Evolutionary conservation across 2,888 invertebrate genomes (phyloP), one percentile per base, ranked within the genome.

Genomic region (Spodoptera picta): DNA sequence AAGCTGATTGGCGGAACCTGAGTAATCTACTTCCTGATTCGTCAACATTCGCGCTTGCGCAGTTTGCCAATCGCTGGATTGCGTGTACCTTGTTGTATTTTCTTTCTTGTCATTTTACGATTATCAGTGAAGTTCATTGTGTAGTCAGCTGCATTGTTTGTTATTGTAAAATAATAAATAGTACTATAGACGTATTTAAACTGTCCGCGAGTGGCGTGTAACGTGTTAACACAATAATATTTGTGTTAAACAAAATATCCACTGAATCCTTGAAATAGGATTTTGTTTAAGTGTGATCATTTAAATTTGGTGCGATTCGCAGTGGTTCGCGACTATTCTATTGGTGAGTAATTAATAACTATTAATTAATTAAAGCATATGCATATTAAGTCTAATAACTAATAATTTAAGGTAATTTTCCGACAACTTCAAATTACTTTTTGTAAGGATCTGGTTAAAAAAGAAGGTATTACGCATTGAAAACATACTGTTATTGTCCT

Each of bases 131-230:
- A 58, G 50, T 49, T 12, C 12, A 47, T 64, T 69, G 60, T 63
- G 62, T 14, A 54, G 60, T 69, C 58, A 60, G 72, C 61, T 75
- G 75, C 61, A 60, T 79, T 77, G 81, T 80, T 79, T 79, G 69
- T 78, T 78, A 75, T 75, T 73, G 67, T 63, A 67, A 67, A 81
- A 73, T 79, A 79, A 78, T 80, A 80, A 69, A 60, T 65, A 68
- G 36, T 36, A 36, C 36, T 36, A 55, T 46, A 53, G 51, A 71
- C 67, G 65, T 69, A 69, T 65, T 61, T 50, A 53, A 65, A 52
- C 62, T 55, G 65, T 70, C 68, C 70, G 71, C 58, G 71, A 65
- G 81, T 82, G 70, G 55, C 60, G 69, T 77, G 72, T 65, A 55
- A 31, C 43, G 65, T 77, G 61, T 41, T 50, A 57, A n/a, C 46